Evolutionary conservation across 2,797 vertebrate species (phyloP).

Genomic region (Ara ararauna): DNA sequence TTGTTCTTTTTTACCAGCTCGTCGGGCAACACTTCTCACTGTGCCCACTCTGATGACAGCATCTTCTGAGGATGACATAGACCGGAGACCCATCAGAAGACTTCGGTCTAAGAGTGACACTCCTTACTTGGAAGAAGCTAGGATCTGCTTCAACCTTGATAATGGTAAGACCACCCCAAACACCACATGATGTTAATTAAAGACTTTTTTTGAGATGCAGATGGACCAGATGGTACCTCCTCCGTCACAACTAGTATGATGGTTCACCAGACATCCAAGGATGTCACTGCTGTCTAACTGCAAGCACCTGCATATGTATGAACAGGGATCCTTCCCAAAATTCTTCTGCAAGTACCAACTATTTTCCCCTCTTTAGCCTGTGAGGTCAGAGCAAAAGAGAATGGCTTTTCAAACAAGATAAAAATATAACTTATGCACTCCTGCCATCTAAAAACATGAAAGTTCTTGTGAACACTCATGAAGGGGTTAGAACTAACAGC

Average conservation of each 20-base stretch:
- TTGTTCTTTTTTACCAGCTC: slow-evolving; percentile 74
- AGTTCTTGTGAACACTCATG: background rate
- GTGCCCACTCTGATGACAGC: slow-evolving; percentile 93
- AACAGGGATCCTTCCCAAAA: background rate
- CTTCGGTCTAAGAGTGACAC: slow-evolving; percentile 96
- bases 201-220: background rate
- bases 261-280: background rate
- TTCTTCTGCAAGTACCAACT: background rate
- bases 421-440: background rate
- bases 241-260: background rate
- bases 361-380: background rate
- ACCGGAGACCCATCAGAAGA: slow-evolving; percentile 91
- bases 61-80: slow-evolving; percentile 89
- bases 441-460: background rate
- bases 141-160: slow-evolving; percentile 92
- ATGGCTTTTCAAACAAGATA: background rate
- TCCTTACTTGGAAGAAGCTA: slow-evolving; percentile 90
- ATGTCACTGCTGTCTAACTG: background rate
- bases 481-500: background rate
- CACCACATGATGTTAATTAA: background rate
- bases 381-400: background rate
- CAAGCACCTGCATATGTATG: background rate
- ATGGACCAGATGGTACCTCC: background rate
- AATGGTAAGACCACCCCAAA: slow-evolving; percentile 84
- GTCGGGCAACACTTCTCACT: slow-evolving; percentile 86